Evolutionary conservation across 2,888 invertebrate species (phyloP), one percentile per base, ranked within the genome.

Genomic region (Cordylochernes scorpioides): DNA sequence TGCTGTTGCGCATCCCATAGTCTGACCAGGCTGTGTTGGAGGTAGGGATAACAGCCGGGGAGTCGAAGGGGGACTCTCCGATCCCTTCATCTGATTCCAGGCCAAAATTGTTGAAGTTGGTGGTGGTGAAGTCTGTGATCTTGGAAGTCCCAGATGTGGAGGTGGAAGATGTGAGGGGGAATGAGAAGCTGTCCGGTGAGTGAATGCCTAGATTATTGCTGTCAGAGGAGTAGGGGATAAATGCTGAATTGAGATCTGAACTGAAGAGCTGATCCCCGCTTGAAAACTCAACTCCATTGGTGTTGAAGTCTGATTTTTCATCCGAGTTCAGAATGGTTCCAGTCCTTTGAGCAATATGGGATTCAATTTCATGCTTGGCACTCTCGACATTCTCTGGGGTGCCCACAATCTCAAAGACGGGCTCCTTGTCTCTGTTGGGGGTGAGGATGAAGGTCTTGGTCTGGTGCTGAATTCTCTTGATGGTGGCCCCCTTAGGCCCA

Each of bases 401-500:
- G 2, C 94, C 97, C 17, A 88, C 88, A 33, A 94, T 88, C 44
- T 62, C 61, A 57, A 97, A 97, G 27, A 94, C 82, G 8, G 97
- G 97, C 54, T 97, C 91, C 59, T 88, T 86, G 55, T 97, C 94
- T 35, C 94, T 69, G 39, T 84, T 84, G 6, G 94, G 91, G 13
- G 94, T 94, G 41, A 94, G 86, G 52, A 94, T 94, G 62, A 94
- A 94, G 5, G 94, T 94, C 62, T 88, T 84, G 30, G 91, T 91
- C 53, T 86, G 82, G 57, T 97, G 94, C 55, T 97, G 94, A 54
- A 97, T 97, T 50, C 91, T 71, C 59, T 97, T 97, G 59, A 97
- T 94, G 43, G 97, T 97, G 31, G 91, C 91, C 32, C 97, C 97
- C 54, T 97, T 97, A 30, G 94, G 91, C 2, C 97, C 97, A 28